Percentiles rank a stretch among this genome's conserved stretches.
These are phyloP conservation scores for Eurystomus gularis DNA, from an alignment of 2,113 vertebrate species.

Conservation along the genomic window DNA sequence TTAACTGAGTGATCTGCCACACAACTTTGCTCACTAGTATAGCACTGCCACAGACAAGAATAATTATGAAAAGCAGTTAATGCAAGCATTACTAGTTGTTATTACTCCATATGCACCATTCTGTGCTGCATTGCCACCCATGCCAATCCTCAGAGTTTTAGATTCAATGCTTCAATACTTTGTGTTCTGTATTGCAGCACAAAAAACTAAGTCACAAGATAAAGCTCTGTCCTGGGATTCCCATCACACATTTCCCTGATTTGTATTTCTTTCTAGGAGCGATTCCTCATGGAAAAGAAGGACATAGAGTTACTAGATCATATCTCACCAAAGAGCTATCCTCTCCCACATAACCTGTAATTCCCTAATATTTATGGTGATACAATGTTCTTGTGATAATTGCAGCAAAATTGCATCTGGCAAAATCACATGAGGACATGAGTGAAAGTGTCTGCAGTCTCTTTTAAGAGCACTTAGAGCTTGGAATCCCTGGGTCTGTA, in stretches of 20 bases:
- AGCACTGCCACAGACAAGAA: not conserved
- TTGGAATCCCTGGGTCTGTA: not conserved
- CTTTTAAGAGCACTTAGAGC: not conserved
- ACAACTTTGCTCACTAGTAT: not conserved
- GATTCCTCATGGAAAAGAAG: not conserved
- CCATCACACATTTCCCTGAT: not conserved
- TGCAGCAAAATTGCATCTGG: not conserved
- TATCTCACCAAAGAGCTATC: not conserved
- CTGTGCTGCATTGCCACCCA: not conserved
- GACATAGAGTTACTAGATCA: not conserved
- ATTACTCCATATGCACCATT: not conserved
- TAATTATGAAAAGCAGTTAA: not conserved
- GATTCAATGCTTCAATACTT: not conserved
- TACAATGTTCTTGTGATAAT: not conserved
- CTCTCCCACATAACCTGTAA: not conserved
- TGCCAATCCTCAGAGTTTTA: not conserved
- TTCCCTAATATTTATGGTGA: not conserved
- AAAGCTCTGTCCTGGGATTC: not conserved
- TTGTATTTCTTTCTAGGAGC: not conserved
- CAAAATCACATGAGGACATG: accelerated
- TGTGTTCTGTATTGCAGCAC: not conserved
- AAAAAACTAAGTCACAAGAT: not conserved
- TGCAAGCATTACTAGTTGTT: not conserved
- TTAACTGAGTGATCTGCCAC: not conserved
- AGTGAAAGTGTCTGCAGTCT: not conserved